Base-by-base conservation (phyloP, 2,797 vertebrate species). In the Cyprinella venusta region DNA sequence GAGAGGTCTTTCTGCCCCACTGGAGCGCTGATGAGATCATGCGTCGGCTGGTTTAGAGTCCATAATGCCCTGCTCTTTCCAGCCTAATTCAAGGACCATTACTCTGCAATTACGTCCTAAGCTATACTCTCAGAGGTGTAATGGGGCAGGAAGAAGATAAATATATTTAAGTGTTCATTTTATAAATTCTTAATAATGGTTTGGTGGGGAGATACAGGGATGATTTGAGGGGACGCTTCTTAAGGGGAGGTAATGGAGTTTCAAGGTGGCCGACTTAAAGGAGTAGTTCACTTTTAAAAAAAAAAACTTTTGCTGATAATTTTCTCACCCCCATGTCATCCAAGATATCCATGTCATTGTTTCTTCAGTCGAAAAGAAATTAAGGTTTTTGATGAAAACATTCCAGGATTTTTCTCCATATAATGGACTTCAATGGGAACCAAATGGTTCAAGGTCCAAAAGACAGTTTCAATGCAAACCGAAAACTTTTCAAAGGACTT, bases 81-180 rank as follows among this genome's bases (percentile, higher is more conserved):
- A 64, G 54, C 69, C 50, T 83, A 76, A 83, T 83, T 83, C 77
- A 61, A 64, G 48, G 77, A 76, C 84, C 81, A 81, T 85, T 87
- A 84, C 86, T 30, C 67, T 33, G 38, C 69, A 70, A 83, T 83
- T 82, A 80, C 18, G 12, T 38, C 19, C 18, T 61, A 38, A 75
- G 77, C 50, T 64, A 33, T 75, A 67, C 52, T 75, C 45, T 76
- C 74, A 70, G n/a, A 38, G 45, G 76, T 69, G 68, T 64, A 84
- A 79, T 84, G 67, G 76, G 76, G 54, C 36, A 48, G 36, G 42
- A 63, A 70, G 42, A 71, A 72, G 76, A 84, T 64, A 79, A 40
- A 54, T 76, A 40, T 24, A 40, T 72, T 79, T 56, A 72, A 75
- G 78, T n/a, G 52, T 56, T 83, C 61, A 40, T 74, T 71, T 86